Conservation (phyloP, 2,797 vertebrate genomes). For the Numenius phaeopus region DNA sequence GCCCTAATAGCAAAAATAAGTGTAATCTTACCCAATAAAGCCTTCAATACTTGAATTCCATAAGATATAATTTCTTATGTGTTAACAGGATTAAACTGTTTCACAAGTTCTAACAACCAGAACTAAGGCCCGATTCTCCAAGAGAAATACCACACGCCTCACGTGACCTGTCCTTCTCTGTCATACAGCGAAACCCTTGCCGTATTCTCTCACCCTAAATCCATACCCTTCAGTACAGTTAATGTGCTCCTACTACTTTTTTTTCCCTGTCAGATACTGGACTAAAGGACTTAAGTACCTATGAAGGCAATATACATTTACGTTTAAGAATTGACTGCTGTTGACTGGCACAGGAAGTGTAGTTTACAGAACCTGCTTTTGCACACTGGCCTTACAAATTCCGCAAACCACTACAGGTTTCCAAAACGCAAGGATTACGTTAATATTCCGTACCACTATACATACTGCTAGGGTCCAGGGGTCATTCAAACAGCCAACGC, state of each 20-base stretch:
- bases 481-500: conserved; percentile 78
- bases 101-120: conserved; percentile 59
- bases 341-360: conserved; percentile 63
- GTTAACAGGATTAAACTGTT: conserved; percentile 48
- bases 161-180: conserved; percentile 59
- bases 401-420: conserved; percentile 78
- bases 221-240: conserved; percentile 64
- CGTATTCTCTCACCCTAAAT: conserved; percentile 67
- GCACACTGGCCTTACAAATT: conserved; percentile 78
- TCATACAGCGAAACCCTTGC: conserved; percentile 65
- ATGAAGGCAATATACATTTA: conserved; percentile 60
- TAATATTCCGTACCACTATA: conserved; percentile 69
- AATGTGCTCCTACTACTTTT: conserved; percentile 27
- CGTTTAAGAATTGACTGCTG: conserved; percentile 50
- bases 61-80: background rate
- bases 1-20: conserved; percentile 41
- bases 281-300: conserved; percentile 66
- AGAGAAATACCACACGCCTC: conserved; percentile 71
- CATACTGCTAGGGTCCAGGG: conserved; percentile 70
- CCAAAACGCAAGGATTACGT: conserved; percentile 75
- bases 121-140: conserved; percentile 75
- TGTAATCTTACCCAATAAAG: conserved; percentile 43
- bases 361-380: conserved; percentile 72
- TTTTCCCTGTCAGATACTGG: conserved; percentile 39
- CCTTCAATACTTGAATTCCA: conserved; percentile 57